A percentile compares a stretch with the other conserved stretches of the same genome.
Conservation (phyloP, 1,140 invertebrate genomes). For the Metopolophium dirhodum region DNA sequence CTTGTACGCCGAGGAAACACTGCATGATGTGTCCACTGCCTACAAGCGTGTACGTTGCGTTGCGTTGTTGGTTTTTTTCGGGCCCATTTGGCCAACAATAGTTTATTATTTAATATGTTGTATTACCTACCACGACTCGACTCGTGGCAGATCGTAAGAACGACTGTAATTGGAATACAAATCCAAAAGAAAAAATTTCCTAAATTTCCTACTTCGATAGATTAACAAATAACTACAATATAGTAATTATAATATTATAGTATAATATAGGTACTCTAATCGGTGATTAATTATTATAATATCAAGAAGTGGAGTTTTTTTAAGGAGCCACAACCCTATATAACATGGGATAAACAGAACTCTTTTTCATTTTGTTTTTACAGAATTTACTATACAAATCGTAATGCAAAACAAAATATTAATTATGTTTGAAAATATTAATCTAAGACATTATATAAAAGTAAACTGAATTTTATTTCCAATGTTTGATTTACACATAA, state of each 20-base stretch:
- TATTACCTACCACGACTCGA: neutral
- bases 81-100: neutral
- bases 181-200: neutral
- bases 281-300: neutral
- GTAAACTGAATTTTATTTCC: too few relatives aligned
- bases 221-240: neutral
- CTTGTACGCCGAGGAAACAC: neutral
- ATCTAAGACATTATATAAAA: too few relatives aligned
- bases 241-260: neutral
- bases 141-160: neutral
- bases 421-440: neutral
- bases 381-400: too few relatives aligned
- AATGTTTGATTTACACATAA: too few relatives aligned
- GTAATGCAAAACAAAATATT: too few relatives aligned
- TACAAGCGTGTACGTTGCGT: neutral
- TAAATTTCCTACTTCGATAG: neutral
- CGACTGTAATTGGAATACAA: neutral
- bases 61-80: neutral
- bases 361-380: neutral
- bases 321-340: neutral
- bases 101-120: neutral
- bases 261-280: neutral
- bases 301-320: neutral
- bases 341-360: neutral
- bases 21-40: neutral